Conservation (phyloP, 2,797 vertebrate species). For the Syncerus caffer region DNA sequence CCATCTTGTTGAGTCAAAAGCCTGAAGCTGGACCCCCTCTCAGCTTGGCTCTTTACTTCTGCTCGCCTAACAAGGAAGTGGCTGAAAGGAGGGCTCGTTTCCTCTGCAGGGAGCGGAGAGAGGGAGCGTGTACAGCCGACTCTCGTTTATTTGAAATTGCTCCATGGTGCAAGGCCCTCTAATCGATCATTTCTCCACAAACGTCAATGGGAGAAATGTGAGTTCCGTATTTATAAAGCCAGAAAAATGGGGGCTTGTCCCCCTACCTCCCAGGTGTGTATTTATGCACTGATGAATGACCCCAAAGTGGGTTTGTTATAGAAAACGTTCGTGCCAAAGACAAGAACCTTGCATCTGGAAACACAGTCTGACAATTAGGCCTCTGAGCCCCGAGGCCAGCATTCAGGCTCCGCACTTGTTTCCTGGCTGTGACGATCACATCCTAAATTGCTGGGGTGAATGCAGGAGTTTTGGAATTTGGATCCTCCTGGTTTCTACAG, state of each 20-base stretch:
- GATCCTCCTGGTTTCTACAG: not conserved
- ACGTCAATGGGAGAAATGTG: slow-evolving; percentile 60
- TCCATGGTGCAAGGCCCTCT: not conserved
- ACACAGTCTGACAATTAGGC: slow-evolving; percentile 16
- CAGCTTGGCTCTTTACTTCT: not conserved
- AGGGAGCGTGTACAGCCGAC: not conserved
- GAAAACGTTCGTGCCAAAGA: slow-evolving; percentile 52
- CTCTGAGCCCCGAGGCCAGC: not conserved
- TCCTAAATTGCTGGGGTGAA: not conserved
- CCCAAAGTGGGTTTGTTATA: slow-evolving; percentile 58
- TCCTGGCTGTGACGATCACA: slow-evolving; percentile 17
- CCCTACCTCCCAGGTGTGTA: slow-evolving; percentile 72
- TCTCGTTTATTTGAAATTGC: slow-evolving; percentile 58
- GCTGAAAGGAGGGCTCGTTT: not conserved
- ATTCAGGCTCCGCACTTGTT: not conserved
- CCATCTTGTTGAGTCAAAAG: not conserved
- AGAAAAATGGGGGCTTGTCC: slow-evolving; percentile 68
- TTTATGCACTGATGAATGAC: slow-evolving; percentile 73
- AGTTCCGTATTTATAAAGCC: slow-evolving; percentile 69
- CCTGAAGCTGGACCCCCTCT: not conserved
- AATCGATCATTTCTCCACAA: slow-evolving; percentile 61
- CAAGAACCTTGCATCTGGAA: slow-evolving; percentile 65
- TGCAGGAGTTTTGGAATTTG: not conserved
- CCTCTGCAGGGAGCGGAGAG: not conserved
- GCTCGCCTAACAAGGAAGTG: not conserved